Conservation (phyloP, 1,140 invertebrate species). For the Drosophila lini region DNA sequence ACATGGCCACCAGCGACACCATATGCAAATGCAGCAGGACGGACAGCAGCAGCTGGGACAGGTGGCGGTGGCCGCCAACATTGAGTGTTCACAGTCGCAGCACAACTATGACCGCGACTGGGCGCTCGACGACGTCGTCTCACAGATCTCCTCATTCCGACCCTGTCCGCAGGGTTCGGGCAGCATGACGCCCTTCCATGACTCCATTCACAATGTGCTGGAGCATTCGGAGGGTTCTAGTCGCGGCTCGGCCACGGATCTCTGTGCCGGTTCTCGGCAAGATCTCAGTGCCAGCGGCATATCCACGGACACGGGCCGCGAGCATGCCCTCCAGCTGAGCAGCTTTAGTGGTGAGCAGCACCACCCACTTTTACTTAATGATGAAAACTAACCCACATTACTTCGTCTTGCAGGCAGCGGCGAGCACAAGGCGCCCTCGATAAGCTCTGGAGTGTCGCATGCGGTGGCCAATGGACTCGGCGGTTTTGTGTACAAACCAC, state of each 20-base stretch:
- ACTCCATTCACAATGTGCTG: constrained; percentile 83
- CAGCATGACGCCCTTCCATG: constrained; percentile 84
- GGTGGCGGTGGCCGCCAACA: constrained; percentile 86
- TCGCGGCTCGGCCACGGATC: constrained; percentile 75
- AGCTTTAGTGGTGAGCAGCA: constrained; percentile 74
- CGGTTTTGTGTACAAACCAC: constrained; percentile 77
- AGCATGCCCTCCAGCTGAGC: constrained; percentile 75
- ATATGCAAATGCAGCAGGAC: constrained; percentile 42
- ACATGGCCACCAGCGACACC: constrained; percentile 60
- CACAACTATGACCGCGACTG: constrained; percentile 83
- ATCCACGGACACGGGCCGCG: constrained; percentile 78
- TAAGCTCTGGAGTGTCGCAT: constrained; percentile 79
- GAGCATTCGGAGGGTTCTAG: constrained; percentile 81
- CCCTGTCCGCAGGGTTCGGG: constrained; percentile 83
- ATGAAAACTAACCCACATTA: background rate
- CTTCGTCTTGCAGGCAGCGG: constrained; percentile 61
- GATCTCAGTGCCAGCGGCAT: constrained; percentile 82
- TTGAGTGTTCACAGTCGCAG: constrained; percentile 86
- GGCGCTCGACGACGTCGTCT: constrained; percentile 82
- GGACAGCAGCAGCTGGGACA: constrained; percentile 75
- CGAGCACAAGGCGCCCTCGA: constrained; percentile 76
- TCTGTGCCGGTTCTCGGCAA: constrained; percentile 76
- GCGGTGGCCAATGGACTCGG: constrained; percentile 78
- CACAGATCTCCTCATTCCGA: constrained; percentile 83
- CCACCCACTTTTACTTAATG: no score